Evolutionary conservation across 2,797 vertebrate species (phyloP).

Genomic region (Lateolabrax maculatus): DNA sequence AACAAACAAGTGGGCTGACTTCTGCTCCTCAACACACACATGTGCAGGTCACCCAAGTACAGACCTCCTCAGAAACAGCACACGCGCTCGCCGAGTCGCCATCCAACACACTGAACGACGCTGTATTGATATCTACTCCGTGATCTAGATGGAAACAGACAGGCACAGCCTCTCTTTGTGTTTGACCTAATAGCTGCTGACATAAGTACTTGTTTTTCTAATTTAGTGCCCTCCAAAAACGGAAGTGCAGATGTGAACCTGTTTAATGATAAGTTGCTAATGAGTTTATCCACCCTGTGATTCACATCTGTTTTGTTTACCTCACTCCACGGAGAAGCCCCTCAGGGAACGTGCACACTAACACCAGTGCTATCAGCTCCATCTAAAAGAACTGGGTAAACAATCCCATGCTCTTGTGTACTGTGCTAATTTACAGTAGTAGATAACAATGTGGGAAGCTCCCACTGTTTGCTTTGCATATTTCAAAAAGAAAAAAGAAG

Average conservation of each 20-base stretch:
- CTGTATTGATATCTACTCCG: constrained; percentile 37
- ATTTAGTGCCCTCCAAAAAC: constrained; percentile 43
- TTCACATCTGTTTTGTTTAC: constrained; percentile 62
- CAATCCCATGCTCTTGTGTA: constrained; percentile 28
- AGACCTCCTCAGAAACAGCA: constrained; percentile 22
- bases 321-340: constrained; percentile 31
- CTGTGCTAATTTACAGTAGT: constrained; percentile 35
- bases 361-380: constrained; percentile 17
- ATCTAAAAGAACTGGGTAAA: constrained; percentile 43
- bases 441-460: constrained; percentile 25
- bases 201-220: constrained; percentile 36
- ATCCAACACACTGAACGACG: constrained; percentile 9
- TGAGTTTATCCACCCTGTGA: constrained; percentile 57
- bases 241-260: constrained; percentile 53
- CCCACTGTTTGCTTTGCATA: constrained; percentile 36
- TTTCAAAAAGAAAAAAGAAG: constrained; percentile 10
- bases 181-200: constrained; percentile 52
- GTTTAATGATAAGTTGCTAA: constrained; percentile 59
- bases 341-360: constrained; percentile 14
- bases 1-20: constrained; percentile 67
- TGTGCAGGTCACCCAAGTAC: constrained; percentile 25
- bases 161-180: constrained; percentile 6
- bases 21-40: constrained; percentile 41
- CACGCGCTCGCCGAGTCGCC: background rate
- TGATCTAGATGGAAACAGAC: constrained; percentile 49